Evolutionary conservation across 1,140 invertebrate genomes (phyloP).

Genomic region (Bombus affinis): DNA sequence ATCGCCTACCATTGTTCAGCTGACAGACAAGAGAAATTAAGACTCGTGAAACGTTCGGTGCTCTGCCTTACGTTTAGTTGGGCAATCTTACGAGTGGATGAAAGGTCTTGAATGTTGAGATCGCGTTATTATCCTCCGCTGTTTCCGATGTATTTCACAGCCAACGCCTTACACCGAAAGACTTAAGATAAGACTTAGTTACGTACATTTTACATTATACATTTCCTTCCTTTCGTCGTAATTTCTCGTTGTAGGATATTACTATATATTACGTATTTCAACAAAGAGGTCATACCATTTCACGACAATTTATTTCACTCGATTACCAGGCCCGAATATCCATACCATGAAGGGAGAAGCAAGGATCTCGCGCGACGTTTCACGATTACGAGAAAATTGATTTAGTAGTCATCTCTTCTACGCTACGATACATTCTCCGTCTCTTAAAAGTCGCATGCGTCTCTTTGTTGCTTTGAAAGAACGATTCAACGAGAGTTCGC

Average conservation of each 20-base stretch:
- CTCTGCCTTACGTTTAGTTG: neutral
- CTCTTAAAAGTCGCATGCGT: neutral
- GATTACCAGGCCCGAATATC: neutral
- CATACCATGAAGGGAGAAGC: neutral
- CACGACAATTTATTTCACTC: neutral
- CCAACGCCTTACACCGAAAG: neutral
- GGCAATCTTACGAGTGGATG: neutral
- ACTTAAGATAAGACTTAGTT: neutral
- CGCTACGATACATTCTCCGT: neutral
- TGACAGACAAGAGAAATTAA: neutral
- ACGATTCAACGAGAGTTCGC: neutral
- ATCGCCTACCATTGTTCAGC: no score
- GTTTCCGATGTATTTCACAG: neutral
- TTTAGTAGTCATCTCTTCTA: neutral
- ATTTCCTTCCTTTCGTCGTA: neutral
- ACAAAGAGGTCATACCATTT: no score
- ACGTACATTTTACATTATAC: neutral
- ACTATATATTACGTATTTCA: neutral
- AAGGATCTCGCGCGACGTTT: neutral
- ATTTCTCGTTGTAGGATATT: neutral
- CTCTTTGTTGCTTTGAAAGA: neutral
- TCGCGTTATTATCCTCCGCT: neutral
- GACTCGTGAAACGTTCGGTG: neutral
- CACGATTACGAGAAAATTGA: constrained; percentile 1
- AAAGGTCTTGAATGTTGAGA: neutral